Evolutionary conservation across 2,797 vertebrate genomes (phyloP), one percentile per base, ranked within the genome.

Genomic region (Anomalospiza imberbis): DNA sequence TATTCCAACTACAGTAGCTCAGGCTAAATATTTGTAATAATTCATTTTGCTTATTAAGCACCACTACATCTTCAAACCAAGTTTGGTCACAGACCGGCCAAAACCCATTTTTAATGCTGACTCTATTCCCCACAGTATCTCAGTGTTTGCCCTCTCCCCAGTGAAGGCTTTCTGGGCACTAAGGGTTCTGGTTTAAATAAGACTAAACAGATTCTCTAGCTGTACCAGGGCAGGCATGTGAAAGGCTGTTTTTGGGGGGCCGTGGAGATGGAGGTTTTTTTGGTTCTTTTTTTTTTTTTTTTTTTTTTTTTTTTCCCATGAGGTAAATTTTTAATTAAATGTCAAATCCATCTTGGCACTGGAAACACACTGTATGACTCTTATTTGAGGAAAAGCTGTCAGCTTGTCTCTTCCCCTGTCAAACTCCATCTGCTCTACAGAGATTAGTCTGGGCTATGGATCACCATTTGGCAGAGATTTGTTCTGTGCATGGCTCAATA

Each of bases 251-350:
- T 80, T 60, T 7, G 1, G 10, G 40, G 45, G 14, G 9, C 7
- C 48, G 24, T 28, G 22, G 53, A 50, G 26, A 13, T 44, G 36
- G 38, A 57, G n/a, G 1, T 0, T 58, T 85, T 58, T 76, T 31
- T 9, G 4, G 61, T 72, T 32, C 62, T 72, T 65, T 81, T 83
- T 44, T 68, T 12, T 32, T 62, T 72, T 65, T 81, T 83, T 44
- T 68, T 12, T n/a, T n/a, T n/a, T 32, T 62, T 72, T 65, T 81
- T 83, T 44, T 68, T 12, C 2, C 38, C 12, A 86, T 75, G 75
- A 94, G 82, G 74, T 91, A 89, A 76, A 97, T 96, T 95, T 87
- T 24, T 40, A 97, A 97, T 97, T 97, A 97, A 97, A 97, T 96
- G 95, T 97, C 97, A 96, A 94, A 97, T 85, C 70, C 88, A 96